Conservation (phyloP, 2,797 vertebrate species). For the Pteronotus mesoamericanus region DNA sequence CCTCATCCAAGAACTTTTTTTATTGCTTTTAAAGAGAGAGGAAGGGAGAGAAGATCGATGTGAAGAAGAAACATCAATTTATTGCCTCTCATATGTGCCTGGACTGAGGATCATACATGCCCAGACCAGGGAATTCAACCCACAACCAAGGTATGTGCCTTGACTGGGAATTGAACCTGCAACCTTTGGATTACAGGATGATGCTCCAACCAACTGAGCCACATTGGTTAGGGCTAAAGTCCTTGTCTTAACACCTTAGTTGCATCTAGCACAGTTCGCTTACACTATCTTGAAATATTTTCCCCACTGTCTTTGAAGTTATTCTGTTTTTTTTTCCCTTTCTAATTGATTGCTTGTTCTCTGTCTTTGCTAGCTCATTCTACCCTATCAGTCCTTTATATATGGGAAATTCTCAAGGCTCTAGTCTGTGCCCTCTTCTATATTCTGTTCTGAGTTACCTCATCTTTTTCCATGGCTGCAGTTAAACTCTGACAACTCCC, state of each 20-base stretch:
- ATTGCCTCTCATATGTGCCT: neutral
- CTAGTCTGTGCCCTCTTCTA: neutral
- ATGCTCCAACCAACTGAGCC: too few relatives aligned
- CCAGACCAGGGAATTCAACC: neutral
- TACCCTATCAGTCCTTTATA: neutral
- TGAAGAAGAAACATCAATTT: neutral
- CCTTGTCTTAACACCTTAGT: neutral
- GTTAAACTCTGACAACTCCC: neutral
- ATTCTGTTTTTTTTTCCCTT: neutral
- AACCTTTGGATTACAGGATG: neutral
- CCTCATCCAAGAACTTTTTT: neutral
- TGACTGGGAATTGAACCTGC: neutral
- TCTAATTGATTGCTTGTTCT: neutral
- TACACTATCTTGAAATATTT: constrained; percentile 30
- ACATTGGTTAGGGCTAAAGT: neutral
- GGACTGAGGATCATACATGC: too few relatives aligned
- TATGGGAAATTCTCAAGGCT: neutral
- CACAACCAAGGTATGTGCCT: neutral
- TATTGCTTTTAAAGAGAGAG: neutral
- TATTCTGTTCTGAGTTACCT: neutral
- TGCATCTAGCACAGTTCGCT: neutral
- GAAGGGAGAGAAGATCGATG: too few relatives aligned
- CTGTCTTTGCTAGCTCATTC: neutral
- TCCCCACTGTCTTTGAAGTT: neutral
- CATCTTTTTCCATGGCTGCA: neutral